phyloP scores from a whole-genome alignment of 1,140 invertebrate species.

The silkworm (Bombyx mori) region DNA sequence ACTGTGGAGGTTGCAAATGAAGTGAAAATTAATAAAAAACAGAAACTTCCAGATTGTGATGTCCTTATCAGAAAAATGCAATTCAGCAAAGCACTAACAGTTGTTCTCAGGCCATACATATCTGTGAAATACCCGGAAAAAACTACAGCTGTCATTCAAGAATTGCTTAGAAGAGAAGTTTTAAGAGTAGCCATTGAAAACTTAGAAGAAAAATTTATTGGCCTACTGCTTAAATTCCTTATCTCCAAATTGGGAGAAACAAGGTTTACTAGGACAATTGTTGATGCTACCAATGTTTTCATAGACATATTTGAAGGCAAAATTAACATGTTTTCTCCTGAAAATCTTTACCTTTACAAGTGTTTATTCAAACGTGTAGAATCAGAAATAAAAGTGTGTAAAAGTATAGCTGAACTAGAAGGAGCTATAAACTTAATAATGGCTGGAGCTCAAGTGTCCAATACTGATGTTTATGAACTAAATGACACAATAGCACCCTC shows the following conservation, averaged over 20 bases:
- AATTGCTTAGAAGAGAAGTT: conserved; percentile 85
- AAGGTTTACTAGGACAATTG: conserved; percentile 80
- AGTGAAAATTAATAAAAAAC: conserved; percentile 59
- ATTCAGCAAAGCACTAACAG: conserved; percentile 85
- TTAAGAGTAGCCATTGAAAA: conserved; percentile 79
- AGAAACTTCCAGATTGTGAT: conserved; percentile 77
- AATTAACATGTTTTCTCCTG: conserved; percentile 70
- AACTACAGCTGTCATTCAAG: conserved; percentile 85
- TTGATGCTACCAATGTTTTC: conserved; percentile 81
- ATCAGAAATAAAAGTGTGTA: conserved; percentile 77
- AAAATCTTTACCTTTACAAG: conserved; percentile 74
- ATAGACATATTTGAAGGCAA: conserved; percentile 81
- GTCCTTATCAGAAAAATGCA: conserved; percentile 83
- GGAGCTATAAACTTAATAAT: conserved; percentile 81
- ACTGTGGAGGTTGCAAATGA: conserved; percentile 8
- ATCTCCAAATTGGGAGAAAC: conserved; percentile 81
- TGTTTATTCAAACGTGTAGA: conserved; percentile 74
- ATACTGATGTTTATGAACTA: conserved; percentile 37
- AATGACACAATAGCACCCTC: conserved; percentile 71
- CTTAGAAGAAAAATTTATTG: conserved; percentile 77
- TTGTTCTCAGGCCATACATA: conserved; percentile 76
- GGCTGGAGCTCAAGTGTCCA: conserved; percentile 65
- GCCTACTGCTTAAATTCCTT: conserved; percentile 82
- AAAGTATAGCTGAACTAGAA: conserved; percentile 75
- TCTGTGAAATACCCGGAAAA: conserved; percentile 80